A percentile compares a stretch with the other conserved stretches of the same genome.
These are phyloP conservation scores for Neolamprologus toae DNA, from an alignment of 2,113 vertebrate species.

Conservation along the genomic window DNA sequence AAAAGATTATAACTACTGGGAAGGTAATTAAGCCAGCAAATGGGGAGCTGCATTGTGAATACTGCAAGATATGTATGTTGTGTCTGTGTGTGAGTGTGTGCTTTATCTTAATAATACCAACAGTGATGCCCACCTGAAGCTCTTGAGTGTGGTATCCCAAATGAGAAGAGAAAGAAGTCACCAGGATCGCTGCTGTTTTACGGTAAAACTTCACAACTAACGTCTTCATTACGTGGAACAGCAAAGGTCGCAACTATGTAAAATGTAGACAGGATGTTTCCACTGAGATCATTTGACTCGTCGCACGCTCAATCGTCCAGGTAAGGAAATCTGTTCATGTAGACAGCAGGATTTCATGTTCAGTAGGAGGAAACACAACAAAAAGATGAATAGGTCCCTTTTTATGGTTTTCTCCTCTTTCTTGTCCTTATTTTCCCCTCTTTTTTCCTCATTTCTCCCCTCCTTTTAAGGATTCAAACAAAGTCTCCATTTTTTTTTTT, in stretches of 20 bases:
- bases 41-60: slow-evolving; percentile 39
- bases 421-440: background rate
- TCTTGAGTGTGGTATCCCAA: background rate
- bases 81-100: background rate
- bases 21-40: slow-evolving; percentile 57
- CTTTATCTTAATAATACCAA: slow-evolving; percentile 19
- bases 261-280: background rate
- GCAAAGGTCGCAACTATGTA: background rate
- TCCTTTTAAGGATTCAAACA: slow-evolving; percentile 40
- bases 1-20: slow-evolving; percentile 53
- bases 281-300: background rate
- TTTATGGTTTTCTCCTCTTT: background rate
- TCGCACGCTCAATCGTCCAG: background rate
- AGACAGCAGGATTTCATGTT: background rate
- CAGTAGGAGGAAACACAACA: background rate
- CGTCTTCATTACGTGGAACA: background rate
- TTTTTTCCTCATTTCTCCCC: background rate
- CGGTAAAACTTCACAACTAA: background rate
- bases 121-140: slow-evolving; percentile 8
- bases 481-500: background rate
- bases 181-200: background rate
- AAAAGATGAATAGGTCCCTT: background rate
- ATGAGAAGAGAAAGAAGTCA: slow-evolving; percentile 1
- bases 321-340: background rate
- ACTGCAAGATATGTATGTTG: background rate